Percentiles rank a stretch among this genome's conserved stretches.
phyloP scores from a whole-genome alignment of 1,140 invertebrate species.

The Meteorus sp. region DNA sequence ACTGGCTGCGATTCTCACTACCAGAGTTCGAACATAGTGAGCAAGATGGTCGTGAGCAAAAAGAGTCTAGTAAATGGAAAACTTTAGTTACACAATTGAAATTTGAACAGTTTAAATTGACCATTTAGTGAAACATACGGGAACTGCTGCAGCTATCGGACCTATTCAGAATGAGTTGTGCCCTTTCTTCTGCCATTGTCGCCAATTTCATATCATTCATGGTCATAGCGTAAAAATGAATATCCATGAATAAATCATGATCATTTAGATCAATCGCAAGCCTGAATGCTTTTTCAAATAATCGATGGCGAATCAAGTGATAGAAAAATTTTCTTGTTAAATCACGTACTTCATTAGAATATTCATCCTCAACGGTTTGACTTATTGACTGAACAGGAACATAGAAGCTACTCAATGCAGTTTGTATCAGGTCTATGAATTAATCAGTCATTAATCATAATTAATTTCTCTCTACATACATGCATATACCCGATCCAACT shows the following conservation, averaged over 20 bases:
- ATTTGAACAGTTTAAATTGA: conserved; percentile 15
- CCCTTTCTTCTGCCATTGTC: conserved; percentile 73
- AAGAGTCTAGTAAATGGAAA: conserved; percentile 55
- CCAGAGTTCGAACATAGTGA: conserved; percentile 58
- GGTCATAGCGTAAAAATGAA: conserved; percentile 76
- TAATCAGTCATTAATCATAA: conserved; percentile 15
- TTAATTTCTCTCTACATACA: neutral
- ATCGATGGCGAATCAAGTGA: conserved; percentile 73
- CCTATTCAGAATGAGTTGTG: conserved; percentile 66
- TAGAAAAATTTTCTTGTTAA: conserved; percentile 79
- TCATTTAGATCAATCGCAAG: conserved; percentile 82
- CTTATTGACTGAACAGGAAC: conserved; percentile 65
- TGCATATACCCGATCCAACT: conserved; percentile 23
- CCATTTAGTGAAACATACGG: conserved; percentile 45
- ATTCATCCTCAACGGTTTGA: conserved; percentile 71
- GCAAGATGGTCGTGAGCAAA: conserved; percentile 62
- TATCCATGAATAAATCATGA: conserved; percentile 82
- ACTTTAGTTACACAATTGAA: conserved; percentile 3
- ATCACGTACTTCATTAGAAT: conserved; percentile 71
- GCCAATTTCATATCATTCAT: conserved; percentile 72
- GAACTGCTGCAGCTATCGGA: conserved; percentile 62
- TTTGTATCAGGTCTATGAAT: conserved; percentile 65
- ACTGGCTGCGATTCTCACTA: conserved; percentile 55
- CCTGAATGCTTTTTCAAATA: conserved; percentile 84
- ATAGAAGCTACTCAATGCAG: conserved; percentile 73